Percentiles rank a stretch among this genome's conserved stretches.
Evolutionary conservation across 2,888 invertebrate genomes (phyloP).

Genomic region (Limnephilus lunatus): DNA sequence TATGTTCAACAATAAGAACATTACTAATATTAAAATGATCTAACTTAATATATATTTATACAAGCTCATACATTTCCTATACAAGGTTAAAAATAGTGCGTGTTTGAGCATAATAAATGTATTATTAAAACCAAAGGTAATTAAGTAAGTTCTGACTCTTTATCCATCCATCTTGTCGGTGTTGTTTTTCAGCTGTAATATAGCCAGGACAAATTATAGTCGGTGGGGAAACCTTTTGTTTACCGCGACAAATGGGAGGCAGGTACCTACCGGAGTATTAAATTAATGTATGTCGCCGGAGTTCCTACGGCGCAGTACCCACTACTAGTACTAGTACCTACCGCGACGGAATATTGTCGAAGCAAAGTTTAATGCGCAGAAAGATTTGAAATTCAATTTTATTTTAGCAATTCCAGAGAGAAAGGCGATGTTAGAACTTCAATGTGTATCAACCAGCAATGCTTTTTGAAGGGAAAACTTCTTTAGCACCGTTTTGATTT

Average conservation of each 20-base stretch:
- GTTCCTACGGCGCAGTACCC: not conserved
- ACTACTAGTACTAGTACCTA: no score
- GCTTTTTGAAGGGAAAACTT: no score
- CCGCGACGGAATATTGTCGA: not conserved
- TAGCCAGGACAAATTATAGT: not conserved
- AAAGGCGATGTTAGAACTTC: not conserved
- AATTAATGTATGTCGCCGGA: not conserved
- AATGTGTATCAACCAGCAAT: no score
- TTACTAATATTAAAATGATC: no score
- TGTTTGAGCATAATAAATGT: not conserved
- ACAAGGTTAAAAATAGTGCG: not conserved
- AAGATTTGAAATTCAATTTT: not conserved
- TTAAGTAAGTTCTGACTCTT: not conserved
- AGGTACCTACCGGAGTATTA: not conserved
- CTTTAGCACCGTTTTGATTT: no score
- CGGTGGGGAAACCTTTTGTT: not conserved
- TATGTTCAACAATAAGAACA: no score
- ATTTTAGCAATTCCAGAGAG: not conserved
- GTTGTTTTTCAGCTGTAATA: not conserved
- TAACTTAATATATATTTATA: no score
- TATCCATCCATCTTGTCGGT: not conserved
- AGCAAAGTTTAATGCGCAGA: not conserved
- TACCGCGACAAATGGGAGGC: not conserved
- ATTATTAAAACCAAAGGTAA: not conserved
- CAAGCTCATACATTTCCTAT: not conserved